Conservation (phyloP, 2,888 invertebrate genomes). For the Neria commutata region DNA sequence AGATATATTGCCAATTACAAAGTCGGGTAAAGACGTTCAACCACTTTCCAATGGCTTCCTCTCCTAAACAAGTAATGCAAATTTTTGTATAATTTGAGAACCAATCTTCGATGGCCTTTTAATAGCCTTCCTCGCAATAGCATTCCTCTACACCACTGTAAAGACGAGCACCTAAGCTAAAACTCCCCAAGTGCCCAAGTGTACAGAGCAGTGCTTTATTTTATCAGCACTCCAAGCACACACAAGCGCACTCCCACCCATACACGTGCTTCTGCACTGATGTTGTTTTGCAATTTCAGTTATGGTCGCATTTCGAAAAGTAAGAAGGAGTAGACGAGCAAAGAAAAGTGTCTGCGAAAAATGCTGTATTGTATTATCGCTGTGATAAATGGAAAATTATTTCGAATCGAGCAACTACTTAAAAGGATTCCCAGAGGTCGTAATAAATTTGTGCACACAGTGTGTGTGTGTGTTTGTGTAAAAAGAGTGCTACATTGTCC, state of each 20-base stretch:
- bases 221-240: conserved; percentile 30
- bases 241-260: conserved; percentile 16
- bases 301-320: conserved; percentile 16
- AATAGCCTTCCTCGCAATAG: too few relatives aligned
- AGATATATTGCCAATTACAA: too few relatives aligned
- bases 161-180: too few relatives aligned
- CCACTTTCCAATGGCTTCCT: too few relatives aligned
- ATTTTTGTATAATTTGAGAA: too few relatives aligned
- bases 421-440: conserved; percentile 55
- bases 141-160: too few relatives aligned
- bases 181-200: too few relatives aligned
- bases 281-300: conserved; percentile 49
- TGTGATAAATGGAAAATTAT: conserved; percentile 56
- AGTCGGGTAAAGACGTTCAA: too few relatives aligned
- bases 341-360: conserved; percentile 30
- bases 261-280: too few relatives aligned
- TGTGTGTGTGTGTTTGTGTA: neutral
- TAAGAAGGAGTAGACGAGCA: neutral
- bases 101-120: too few relatives aligned
- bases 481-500: too few relatives aligned
- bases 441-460: conserved; percentile 52
- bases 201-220: neutral
- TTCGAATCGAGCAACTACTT: conserved; percentile 55
- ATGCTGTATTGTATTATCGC: conserved; percentile 50
- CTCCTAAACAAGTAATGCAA: too few relatives aligned